Base-by-base conservation (phyloP, 2,888 invertebrate genomes). In the Carterocephalus palaemon region DNA sequence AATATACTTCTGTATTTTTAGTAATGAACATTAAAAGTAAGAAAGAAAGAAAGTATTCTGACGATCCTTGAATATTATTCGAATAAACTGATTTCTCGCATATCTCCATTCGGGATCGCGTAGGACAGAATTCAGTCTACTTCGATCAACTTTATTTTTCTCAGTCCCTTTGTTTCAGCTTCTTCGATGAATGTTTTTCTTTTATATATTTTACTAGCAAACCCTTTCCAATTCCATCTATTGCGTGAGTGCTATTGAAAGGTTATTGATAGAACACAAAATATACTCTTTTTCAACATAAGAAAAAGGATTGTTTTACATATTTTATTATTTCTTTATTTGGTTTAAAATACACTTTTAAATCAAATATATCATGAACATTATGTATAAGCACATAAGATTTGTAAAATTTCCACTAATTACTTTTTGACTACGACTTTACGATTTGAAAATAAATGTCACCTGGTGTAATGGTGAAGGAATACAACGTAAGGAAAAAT, bases 101-200 rank as follows among this genome's bases (percentile, higher is more conserved):
- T 16, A 16, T 16, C 8, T 9, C 29, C 8, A 29, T 29, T 29
- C 16, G 16, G 16, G 39, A 23, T 31, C 39, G 9, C 13, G 20
- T 2, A 7, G 31, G 10, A 13, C 6, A 19, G 38, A 4, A 19
- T 28, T 13, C 38, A 26, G 17, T 23, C 31, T 29, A 15, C 23
- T 12, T 23, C 31, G 24, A 41, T 32, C 40, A 41, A 41, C 32
- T 41, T 41, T 41, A 41, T 41, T 31, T 32, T 32, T 32, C 22
- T n/a, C 8, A 23, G 16, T 17, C 31, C 40, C 40, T 32, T 40
- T 40, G 23, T 32, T 20, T 10, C 31, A 23, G 13, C 40, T 10
- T 20, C 10, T 39, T 23, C 8, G 4, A 23, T 23, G n/a, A 17
- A 26, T 28, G 10, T 40, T 32, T 40, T 16, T 32, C 12, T 23